These are phyloP conservation scores for Tupiocoris notatus DNA, from an alignment of 2,888 invertebrate genomes.

Conservation along the genomic window DNA sequence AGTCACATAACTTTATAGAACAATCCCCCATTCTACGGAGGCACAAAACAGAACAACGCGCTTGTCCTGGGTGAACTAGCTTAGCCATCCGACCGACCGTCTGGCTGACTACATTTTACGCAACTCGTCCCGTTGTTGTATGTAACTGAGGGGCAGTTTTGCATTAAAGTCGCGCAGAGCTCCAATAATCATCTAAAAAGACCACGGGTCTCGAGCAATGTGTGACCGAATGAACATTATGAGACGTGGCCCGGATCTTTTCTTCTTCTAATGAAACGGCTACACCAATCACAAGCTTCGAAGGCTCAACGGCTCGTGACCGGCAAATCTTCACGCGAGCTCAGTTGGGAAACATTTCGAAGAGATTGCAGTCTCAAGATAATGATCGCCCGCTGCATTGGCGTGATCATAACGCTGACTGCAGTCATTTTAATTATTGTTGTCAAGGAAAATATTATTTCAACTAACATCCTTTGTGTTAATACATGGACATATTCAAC, in stretches of 20 bases:
- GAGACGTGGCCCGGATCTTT: neutral
- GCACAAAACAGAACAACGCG: constrained; percentile 18
- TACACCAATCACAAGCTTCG: no score
- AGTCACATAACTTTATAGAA: constrained; percentile 12
- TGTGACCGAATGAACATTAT: neutral
- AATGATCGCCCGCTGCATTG: no score
- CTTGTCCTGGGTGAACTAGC: neutral
- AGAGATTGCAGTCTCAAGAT: neutral
- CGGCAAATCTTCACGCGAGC: neutral
- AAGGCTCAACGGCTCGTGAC: neutral
- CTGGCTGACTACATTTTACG: neutral
- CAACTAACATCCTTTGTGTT: no score
- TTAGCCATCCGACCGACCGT: neutral
- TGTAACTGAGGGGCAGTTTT: neutral
- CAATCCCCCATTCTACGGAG: neutral
- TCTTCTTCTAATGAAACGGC: neutral
- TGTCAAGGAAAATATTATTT: no score
- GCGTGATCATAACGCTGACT: no score
- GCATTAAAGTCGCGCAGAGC: constrained; percentile 6
- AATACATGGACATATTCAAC: no score
- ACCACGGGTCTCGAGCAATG: neutral
- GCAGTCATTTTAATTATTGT: no score
- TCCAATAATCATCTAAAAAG: constrained; percentile 21
- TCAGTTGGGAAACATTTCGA: neutral
- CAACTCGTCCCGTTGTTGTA: neutral